Percentiles rank a stretch among this genome's conserved stretches.
Conservation (phyloP, 2,888 invertebrate genomes). For the Stenchaetothrips biformis region DNA sequence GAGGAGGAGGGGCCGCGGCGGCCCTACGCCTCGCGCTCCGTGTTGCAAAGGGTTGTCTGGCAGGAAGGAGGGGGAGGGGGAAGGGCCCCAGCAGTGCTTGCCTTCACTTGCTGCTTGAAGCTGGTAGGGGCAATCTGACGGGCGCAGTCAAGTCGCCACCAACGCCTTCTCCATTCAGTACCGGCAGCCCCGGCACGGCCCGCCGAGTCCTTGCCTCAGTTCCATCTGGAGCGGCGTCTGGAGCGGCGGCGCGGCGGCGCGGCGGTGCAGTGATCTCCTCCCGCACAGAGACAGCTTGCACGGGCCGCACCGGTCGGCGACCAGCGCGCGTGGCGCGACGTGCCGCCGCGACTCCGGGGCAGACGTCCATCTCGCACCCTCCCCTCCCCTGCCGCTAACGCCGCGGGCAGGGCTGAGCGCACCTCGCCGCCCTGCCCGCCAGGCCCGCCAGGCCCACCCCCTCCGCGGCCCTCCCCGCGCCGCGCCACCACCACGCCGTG, state of each 20-base stretch:
- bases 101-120: background rate
- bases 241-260: too few relatives aligned
- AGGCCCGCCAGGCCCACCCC: background rate
- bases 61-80: background rate
- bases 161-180: too few relatives aligned
- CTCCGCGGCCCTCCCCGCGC: too few relatives aligned
- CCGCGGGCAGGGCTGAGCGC: background rate
- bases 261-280: too few relatives aligned
- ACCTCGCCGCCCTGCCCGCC: background rate
- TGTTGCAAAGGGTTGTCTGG: constrained; percentile 21
- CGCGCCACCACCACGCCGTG: background rate
- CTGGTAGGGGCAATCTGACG: background rate
- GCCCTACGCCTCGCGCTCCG: too few relatives aligned
- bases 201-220: too few relatives aligned
- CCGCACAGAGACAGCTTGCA: too few relatives aligned
- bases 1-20: background rate
- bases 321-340: background rate
- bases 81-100: background rate
- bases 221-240: too few relatives aligned
- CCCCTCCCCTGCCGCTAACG: background rate
- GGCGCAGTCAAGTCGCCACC: too few relatives aligned
- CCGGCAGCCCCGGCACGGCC: too few relatives aligned
- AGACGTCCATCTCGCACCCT: background rate
- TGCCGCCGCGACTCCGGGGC: background rate
- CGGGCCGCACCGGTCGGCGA: background rate